phyloP scores from a whole-genome alignment of 2,797 vertebrate species.

The Champsocephalus gunnari region DNA sequence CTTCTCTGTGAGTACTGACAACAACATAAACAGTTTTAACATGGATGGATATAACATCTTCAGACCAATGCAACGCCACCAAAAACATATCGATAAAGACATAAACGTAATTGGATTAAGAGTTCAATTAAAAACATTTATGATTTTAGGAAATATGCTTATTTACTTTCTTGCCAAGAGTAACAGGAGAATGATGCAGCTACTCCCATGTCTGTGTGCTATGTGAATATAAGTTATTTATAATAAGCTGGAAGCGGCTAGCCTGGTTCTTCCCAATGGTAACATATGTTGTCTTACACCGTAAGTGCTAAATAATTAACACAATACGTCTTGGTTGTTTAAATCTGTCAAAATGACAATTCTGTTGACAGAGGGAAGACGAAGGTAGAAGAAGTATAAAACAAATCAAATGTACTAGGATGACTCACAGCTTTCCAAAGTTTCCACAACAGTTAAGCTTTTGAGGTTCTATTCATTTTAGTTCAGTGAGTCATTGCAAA shows the following conservation, averaged over 20 bases:
- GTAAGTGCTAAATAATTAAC: not conserved
- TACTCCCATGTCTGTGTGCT: too few relatives aligned
- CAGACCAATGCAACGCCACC: fast-evolving
- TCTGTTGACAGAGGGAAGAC: too few relatives aligned
- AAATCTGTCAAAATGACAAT: too few relatives aligned
- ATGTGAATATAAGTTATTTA: not conserved
- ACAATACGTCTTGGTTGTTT: not conserved
- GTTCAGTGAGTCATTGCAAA: not conserved
- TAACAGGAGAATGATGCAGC: not conserved
- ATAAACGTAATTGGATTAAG: not conserved
- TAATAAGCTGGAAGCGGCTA: not conserved
- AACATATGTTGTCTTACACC: too few relatives aligned
- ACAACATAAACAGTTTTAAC: not conserved
- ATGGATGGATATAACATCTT: not conserved
- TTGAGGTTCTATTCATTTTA: not conserved
- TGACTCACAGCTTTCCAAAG: not conserved
- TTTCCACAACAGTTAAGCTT: not conserved
- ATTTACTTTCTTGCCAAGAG: not conserved
- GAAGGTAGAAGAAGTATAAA: too few relatives aligned
- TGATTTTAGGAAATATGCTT: not conserved
- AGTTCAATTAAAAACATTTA: too few relatives aligned
- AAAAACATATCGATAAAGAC: not conserved
- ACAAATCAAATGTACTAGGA: too few relatives aligned
- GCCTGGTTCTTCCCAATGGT: not conserved
- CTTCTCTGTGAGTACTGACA: conserved; percentile 91